A percentile compares a stretch with the other conserved stretches of the same genome.
phyloP scores from a whole-genome alignment of 2,888 invertebrate species.

The Petrophora chlorosata region DNA sequence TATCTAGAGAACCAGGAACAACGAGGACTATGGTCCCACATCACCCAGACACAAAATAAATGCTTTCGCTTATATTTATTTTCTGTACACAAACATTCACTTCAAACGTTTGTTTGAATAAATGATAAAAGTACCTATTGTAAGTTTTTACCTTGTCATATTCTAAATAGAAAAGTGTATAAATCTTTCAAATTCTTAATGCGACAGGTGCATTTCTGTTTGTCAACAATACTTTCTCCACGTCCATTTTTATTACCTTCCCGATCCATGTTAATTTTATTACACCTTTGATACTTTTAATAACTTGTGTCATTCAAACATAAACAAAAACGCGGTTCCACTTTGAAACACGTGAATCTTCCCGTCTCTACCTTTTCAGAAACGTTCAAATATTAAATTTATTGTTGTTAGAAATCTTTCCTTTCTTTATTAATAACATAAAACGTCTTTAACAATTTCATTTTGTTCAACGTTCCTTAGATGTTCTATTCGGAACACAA shows the following conservation, averaged over 20 bases:
- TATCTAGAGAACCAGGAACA: too few species aligned
- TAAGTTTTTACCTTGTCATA: too few species aligned
- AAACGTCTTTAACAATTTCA: constrained; percentile 73
- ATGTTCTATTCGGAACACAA: constrained; percentile 77
- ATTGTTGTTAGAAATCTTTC: constrained; percentile 51
- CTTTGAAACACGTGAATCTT: constrained; percentile 47
- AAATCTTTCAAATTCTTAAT: neutral
- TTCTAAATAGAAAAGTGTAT: too few species aligned
- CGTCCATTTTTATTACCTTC: constrained; percentile 13
- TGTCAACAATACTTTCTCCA: constrained; percentile 10
- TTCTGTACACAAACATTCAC: too few species aligned
- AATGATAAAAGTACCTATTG: too few species aligned
- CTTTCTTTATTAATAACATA: constrained; percentile 66
- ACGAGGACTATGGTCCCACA: too few species aligned
- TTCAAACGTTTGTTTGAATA: too few species aligned
- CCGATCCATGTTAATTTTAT: constrained; percentile 13
- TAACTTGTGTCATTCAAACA: constrained; percentile 19
- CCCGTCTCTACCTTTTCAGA: constrained; percentile 46
- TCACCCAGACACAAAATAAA: too few species aligned
- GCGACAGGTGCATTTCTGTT: constrained; percentile 5
- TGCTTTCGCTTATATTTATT: too few species aligned
- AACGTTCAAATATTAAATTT: constrained; percentile 52
- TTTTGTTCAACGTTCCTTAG: constrained; percentile 69
- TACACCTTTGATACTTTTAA: constrained; percentile 22
- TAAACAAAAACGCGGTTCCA: constrained; percentile 19